phyloP scores from a whole-genome alignment of 2,113 vertebrate genomes.

The Euleptes europaea region DNA sequence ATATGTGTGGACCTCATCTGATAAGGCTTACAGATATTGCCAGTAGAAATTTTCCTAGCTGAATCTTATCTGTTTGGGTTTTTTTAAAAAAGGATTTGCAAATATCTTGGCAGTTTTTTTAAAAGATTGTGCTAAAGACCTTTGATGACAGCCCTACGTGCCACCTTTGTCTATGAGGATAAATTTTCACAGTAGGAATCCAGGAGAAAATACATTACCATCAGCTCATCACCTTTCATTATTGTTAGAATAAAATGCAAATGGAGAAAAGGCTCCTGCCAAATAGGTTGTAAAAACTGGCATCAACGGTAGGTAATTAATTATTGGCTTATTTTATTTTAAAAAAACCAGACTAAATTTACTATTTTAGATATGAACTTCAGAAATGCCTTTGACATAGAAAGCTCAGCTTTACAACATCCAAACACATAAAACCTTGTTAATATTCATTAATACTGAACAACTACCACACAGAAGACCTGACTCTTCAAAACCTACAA shows the following conservation, averaged over 20 bases:
- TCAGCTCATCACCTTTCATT: slow-evolving; percentile 76
- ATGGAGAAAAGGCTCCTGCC: slow-evolving; percentile 71
- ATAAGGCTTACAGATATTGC: slow-evolving; percentile 55
- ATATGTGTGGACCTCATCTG: background rate
- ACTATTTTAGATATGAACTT: slow-evolving; percentile 56
- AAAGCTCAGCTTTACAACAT: slow-evolving; percentile 44
- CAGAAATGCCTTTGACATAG: slow-evolving; percentile 59
- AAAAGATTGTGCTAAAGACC: slow-evolving; percentile 62
- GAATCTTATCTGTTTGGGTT: slow-evolving; percentile 35
- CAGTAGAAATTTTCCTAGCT: slow-evolving; percentile 30
- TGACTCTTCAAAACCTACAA: slow-evolving; percentile 53
- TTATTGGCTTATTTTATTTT: slow-evolving; percentile 67
- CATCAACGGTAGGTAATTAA: slow-evolving; percentile 69
- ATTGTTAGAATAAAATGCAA: slow-evolving; percentile 68
- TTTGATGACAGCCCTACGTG: slow-evolving; percentile 75
- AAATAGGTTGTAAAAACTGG: slow-evolving; percentile 73
- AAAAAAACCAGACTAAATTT: slow-evolving; percentile 44
- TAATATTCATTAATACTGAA: slow-evolving; percentile 64
- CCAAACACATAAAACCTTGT: slow-evolving; percentile 58
- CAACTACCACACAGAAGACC: slow-evolving; percentile 48
- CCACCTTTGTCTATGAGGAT: slow-evolving; percentile 75
- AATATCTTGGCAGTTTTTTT: slow-evolving; percentile 63
- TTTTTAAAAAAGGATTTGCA: slow-evolving; percentile 58
- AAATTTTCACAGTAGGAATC: slow-evolving; percentile 77
- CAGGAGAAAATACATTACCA: slow-evolving; percentile 73